Evolutionary conservation across 2,797 vertebrate species (phyloP).

Genomic region (Syngnathus acus): DNA sequence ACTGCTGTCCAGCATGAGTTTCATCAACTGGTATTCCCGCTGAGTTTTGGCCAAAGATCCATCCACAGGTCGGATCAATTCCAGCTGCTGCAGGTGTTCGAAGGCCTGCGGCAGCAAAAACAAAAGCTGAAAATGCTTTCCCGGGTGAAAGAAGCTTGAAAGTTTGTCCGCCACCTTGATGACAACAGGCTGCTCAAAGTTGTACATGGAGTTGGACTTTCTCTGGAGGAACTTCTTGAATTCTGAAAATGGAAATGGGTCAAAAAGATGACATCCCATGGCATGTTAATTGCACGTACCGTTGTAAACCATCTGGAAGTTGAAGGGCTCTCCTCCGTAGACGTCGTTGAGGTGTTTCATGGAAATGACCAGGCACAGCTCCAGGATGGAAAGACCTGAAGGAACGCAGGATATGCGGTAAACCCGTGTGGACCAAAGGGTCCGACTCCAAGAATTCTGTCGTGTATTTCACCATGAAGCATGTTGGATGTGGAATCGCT

Average conservation of each 20-base stretch:
- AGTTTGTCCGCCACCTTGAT: slow-evolving; percentile 79
- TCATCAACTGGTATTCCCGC: slow-evolving; percentile 84
- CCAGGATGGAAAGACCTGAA: slow-evolving; percentile 87
- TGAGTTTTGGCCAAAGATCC: slow-evolving; percentile 69
- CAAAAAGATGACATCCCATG: not conserved
- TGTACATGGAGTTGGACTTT: slow-evolving; percentile 87
- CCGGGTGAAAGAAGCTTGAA: not conserved
- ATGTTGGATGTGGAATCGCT: slow-evolving; percentile 82
- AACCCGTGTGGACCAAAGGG: not conserved
- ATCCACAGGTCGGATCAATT: slow-evolving; percentile 77
- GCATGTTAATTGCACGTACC: slow-evolving; percentile 59
- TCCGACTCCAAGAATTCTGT: not conserved
- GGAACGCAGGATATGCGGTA: not conserved
- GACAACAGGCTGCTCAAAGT: slow-evolving; percentile 89
- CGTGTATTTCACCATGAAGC: slow-evolving; percentile 78
- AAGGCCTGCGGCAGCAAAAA: slow-evolving; percentile 67
- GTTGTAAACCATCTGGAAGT: slow-evolving; percentile 98
- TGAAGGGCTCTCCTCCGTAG: slow-evolving; percentile 92
- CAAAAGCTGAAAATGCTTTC: not conserved
- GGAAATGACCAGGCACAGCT: slow-evolving; percentile 92
- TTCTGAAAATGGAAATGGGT: slow-evolving; percentile 67
- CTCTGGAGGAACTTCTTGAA: slow-evolving; percentile 97
- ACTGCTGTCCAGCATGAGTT: slow-evolving; percentile 80
- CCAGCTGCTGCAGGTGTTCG: slow-evolving; percentile 81
- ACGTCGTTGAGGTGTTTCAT: slow-evolving; percentile 96